phyloP scores from a whole-genome alignment of 1,140 invertebrate genomes.

The Meloidogyne floridensis region DNA sequence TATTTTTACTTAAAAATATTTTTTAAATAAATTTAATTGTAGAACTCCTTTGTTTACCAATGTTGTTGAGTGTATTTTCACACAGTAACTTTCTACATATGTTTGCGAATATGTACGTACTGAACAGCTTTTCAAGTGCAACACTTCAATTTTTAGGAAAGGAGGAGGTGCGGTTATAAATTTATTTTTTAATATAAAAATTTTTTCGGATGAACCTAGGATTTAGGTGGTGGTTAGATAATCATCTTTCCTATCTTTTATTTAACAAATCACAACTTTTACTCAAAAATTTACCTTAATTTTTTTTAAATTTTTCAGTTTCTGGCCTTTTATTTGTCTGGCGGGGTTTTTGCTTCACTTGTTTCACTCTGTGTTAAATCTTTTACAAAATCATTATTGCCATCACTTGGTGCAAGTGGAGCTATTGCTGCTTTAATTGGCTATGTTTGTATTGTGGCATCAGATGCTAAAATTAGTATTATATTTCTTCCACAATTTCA shows the following conservation, averaged over 20 bases:
- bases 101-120: constrained; percentile 89
- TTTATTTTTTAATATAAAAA: constrained; percentile 19
- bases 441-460: constrained; percentile 82
- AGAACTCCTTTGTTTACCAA: constrained; percentile 79
- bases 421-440: constrained; percentile 86
- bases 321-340: constrained; percentile 82
- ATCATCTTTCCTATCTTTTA: no score
- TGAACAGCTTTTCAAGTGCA: constrained; percentile 77
- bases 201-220: not conserved
- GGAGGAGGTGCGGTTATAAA: constrained; percentile 71
- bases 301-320: constrained; percentile 74
- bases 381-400: constrained; percentile 71
- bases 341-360: constrained; percentile 81
- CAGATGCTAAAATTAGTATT: constrained; percentile 81
- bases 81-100: constrained; percentile 85
- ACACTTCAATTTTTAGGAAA: constrained; percentile 76
- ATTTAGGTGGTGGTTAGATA: no score
- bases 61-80: constrained; percentile 89
- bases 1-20: constrained; percentile 51
- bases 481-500: constrained; percentile 84
- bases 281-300: not conserved
- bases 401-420: constrained; percentile 88
- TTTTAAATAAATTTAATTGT: constrained; percentile 52
- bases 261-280: constrained; percentile 6
- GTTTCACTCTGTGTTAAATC: constrained; percentile 81